A percentile compares a stretch with the other conserved stretches of the same genome.
phyloP scores from a whole-genome alignment of 2,113 vertebrate species.

The Ammodytes dubius region DNA sequence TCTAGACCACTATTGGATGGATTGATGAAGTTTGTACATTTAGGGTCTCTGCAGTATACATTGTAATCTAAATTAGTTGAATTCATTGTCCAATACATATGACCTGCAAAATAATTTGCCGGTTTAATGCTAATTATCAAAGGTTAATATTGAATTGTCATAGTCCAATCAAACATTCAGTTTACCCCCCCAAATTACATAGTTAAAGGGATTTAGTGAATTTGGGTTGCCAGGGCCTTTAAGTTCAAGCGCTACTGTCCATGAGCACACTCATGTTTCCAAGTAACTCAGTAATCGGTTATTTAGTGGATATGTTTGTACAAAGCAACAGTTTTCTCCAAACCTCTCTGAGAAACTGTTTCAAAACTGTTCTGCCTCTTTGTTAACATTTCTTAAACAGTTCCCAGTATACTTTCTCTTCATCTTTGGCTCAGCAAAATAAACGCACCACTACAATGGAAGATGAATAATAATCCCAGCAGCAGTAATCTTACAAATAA shows the following conservation, averaged over 20 bases:
- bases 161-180: no score
- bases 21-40: background rate
- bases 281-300: background rate
- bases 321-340: background rate
- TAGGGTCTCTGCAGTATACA: background rate
- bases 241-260: background rate
- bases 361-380: background rate
- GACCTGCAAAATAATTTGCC: background rate
- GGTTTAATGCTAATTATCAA: background rate
- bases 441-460: background rate
- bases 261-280: background rate
- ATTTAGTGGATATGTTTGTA: background rate
- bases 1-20: no score
- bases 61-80: background rate
- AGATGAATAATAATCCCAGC: background rate
- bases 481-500: slow-evolving; percentile 6
- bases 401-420: background rate
- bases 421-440: background rate
- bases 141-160: background rate
- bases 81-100: background rate
- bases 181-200: no score
- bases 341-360: background rate
- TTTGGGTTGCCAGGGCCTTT: no score
- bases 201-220: no score
- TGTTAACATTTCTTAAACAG: background rate